Conservation (phyloP, 2,888 invertebrate genomes). For the Drosophila tripunctata region DNA sequence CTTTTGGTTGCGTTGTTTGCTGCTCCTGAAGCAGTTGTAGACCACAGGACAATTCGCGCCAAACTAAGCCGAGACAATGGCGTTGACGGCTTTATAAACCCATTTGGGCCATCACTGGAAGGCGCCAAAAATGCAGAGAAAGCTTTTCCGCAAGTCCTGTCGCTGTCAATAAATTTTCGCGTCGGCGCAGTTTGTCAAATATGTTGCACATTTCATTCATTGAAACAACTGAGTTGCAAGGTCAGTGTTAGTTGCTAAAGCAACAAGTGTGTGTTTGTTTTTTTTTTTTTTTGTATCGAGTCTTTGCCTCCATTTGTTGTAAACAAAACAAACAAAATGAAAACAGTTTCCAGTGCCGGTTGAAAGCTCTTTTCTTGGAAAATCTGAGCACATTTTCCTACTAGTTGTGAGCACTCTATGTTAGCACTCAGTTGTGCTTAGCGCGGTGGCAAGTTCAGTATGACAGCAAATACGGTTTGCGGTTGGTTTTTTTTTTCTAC, state of each 20-base stretch:
- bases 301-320: too few species aligned
- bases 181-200: conserved; percentile 38
- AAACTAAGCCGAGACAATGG: conserved; percentile 69
- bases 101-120: conserved; percentile 57
- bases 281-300: conserved; percentile 3
- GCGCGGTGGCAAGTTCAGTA: conserved; percentile 20
- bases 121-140: conserved; percentile 56
- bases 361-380: conserved; percentile 48
- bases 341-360: conserved; percentile 40
- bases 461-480: conserved; percentile 15
- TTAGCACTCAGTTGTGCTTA: conserved; percentile 9
- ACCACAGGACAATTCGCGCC: conserved; percentile 58
- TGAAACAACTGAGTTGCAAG: conserved; percentile 61
- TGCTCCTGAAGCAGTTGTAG: background rate
- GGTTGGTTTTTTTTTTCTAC: conserved; percentile 10
- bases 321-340: conserved; percentile 43
- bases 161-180: background rate
- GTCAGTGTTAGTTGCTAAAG: conserved; percentile 41
- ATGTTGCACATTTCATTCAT: conserved; percentile 38
- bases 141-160: conserved; percentile 43
- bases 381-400: background rate
- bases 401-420: background rate
- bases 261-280: conserved; percentile 74
- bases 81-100: conserved; percentile 51
- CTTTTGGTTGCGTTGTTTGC: too few species aligned